These are phyloP conservation scores for Microvelia longipes DNA, from an alignment of 1,140 invertebrate species.

Conservation along the genomic window DNA sequence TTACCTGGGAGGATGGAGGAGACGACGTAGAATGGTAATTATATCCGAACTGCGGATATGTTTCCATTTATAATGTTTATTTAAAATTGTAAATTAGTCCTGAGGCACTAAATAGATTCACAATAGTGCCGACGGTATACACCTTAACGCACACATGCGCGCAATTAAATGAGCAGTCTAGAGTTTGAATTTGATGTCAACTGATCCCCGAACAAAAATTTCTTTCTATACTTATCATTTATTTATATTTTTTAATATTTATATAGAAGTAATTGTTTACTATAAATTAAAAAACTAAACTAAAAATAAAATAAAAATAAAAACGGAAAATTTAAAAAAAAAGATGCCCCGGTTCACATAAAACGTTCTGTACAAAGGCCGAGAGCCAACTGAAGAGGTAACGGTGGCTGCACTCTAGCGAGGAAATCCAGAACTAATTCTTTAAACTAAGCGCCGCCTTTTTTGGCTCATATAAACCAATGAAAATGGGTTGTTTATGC, in stretches of 20 bases:
- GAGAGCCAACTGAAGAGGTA: background rate
- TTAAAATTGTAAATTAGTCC: too few species aligned
- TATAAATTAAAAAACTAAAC: background rate
- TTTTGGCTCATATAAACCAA: too few species aligned
- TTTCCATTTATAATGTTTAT: conserved; percentile 54
- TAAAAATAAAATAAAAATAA: background rate
- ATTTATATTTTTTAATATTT: too few species aligned
- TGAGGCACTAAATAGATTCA: background rate
- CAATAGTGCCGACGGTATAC: background rate
- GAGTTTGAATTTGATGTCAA: too few species aligned
- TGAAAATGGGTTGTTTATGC: too few species aligned
- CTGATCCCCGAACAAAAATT: too few species aligned
- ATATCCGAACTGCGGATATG: conserved; percentile 68
- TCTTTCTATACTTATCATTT: too few species aligned
- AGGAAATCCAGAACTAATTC: background rate
- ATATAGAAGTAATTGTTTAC: too few species aligned
- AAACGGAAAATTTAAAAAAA: background rate
- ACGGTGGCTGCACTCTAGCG: background rate
- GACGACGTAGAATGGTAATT: conserved; percentile 38
- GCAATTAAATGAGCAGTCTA: too few species aligned
- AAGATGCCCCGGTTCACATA: background rate
- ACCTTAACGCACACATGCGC: background rate
- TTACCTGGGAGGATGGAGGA: conserved; percentile 30
- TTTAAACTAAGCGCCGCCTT: background rate
- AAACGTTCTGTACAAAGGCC: background rate